Evolutionary conservation across 1,140 invertebrate species (phyloP), one percentile per base, ranked within the genome.

Genomic region (Lasaia peninsularis): DNA sequence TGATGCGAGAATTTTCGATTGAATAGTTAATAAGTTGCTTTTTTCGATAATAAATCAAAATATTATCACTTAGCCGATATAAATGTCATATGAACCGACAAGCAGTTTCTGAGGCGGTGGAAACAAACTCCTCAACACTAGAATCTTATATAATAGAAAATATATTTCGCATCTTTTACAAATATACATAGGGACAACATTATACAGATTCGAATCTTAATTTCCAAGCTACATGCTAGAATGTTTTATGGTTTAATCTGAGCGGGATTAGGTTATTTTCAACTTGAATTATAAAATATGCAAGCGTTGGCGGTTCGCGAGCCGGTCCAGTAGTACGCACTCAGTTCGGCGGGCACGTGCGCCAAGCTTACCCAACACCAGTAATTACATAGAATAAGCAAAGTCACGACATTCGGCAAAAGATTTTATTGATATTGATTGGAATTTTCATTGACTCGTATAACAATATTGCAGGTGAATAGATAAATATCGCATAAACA

Each of bases 331-430:
- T 44, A 44, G 33, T 52, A 67, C 58, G 54, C 56, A 62, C 53
- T 60, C 62, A 50, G 40, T 58, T 37, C 35, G 58, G 52, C 20
- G 14, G 55, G 66, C 66, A 71, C 69, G 69, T 71, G 69, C 66
- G 67, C 63, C 40, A 44, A 37, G 53, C 18, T 61, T 61, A 52
- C 59, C 60, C 63, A 69, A 66, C 62, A 64, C 67, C 59, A 55
- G 53, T 64, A 72, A 69, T 69, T 64, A 69, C 63, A 62, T 52
- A 69, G 66, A 56, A 67, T 60, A 67, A 51, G 55, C 51, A 51
- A 60, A 67, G 65, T 67, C 65, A 67, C 61, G 65, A 67, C 65
- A 67, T 50, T 57, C 63, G 55, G 52, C 65, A 63, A 67, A 67
- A 67, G 65, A 67, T 67, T 67, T 61, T 56, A 55, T 63, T 63